Base-by-base conservation (phyloP, 2,113 vertebrate species). In the Athene cunicularia region DNA sequence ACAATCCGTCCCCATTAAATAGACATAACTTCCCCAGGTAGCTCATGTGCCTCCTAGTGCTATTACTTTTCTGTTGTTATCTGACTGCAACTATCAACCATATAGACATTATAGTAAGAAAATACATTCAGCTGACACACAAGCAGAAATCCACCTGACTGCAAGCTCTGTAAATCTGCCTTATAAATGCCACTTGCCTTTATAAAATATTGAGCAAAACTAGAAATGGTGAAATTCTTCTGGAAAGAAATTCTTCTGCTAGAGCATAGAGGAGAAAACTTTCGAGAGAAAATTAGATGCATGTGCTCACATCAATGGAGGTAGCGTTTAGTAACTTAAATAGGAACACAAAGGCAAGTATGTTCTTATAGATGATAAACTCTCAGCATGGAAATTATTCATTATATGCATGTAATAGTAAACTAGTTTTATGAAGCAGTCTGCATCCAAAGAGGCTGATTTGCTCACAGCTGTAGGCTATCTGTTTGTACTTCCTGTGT, bases 91-190 rank as follows among this genome's bases (percentile, higher is more conserved):
- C 67, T 88, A 63, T 96, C 95, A 95, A 16, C 70, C 86, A 20
- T 49, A 45, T 15, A 79, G 82, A 82, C 53, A 26, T 59, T 62
- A 35, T 14, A 55, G 43, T 12, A 68, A 96, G 95, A 21, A 97
- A 98, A 95, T 94, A 58, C 3, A 17, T 93, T 73, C 33, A 11
- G 71, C 90, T 97, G 95, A 82, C 66, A 92, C 52, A 52, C 58
- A 77, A 92, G 82, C 91, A 90, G 93, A 95, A 94, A 96, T 94
- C 30, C 62, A 76, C 70, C 88, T 94, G 86, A 64, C 90, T 87
- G 72, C 86, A 74, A 59, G 43, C 77, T 95, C 94, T 80, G 80
- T 91, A 97, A 97, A 97, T 98, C 90, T 95, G 67, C 55, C 60
- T 95, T 94, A 86, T 50, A 92, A 97, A 85, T 47, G 80, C 43